Conservation (phyloP, 2,113 vertebrate species). For the Aspiorhynchus laticeps region DNA sequence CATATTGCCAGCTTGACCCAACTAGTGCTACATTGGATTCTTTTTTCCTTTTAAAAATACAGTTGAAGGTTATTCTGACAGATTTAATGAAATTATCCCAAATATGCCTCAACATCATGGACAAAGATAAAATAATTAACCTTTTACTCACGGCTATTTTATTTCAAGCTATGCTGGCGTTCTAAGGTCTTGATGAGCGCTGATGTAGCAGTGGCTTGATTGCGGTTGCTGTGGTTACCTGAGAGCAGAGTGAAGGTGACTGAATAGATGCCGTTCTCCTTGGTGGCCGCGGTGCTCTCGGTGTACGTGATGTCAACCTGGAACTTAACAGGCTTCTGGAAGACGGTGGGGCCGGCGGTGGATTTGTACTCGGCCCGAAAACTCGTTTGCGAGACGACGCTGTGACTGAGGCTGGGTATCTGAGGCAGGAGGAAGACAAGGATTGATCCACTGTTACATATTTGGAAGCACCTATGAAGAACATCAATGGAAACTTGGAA, state of each 20-base stretch:
- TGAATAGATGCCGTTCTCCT: constrained; percentile 97
- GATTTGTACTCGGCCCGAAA: constrained; percentile 99
- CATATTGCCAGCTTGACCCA: neutral
- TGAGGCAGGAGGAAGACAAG: constrained; percentile 55
- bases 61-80: neutral
- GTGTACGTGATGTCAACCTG: constrained; percentile 99
- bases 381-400: constrained; percentile 97
- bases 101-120: neutral
- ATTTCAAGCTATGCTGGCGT: neutral
- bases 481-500: neutral
- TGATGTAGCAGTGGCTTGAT: neutral
- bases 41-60: neutral
- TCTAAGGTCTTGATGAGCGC: neutral
- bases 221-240: constrained; percentile 76
- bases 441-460: neutral
- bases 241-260: constrained; percentile 98
- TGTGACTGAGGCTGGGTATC: constrained; percentile 99
- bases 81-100: neutral
- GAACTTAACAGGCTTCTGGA: constrained; percentile 99
- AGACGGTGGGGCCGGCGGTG: constrained; percentile 94
- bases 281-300: constrained; percentile 90
- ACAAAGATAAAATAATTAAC: neutral
- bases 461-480: neutral
- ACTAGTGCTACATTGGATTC: neutral
- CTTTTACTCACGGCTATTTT: neutral